Evolutionary conservation across 2,113 vertebrate species (phyloP).

Genomic region (Noturus placidus): DNA sequence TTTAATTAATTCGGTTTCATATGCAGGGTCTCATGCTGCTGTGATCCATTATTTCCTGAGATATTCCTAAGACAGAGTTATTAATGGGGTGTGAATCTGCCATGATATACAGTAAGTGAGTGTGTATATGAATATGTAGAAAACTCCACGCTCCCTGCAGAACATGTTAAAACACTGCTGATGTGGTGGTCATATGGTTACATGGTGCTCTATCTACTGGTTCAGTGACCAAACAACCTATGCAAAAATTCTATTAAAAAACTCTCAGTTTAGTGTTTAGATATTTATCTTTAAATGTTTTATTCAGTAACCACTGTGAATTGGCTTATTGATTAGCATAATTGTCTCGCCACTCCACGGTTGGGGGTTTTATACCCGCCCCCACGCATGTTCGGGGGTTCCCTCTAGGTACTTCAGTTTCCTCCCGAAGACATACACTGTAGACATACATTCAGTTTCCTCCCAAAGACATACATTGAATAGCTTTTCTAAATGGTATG

Average conservation of each 20-base stretch:
- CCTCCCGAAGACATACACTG: too few relatives aligned
- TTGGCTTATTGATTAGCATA: too few relatives aligned
- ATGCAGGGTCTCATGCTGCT: slow-evolving; percentile 5
- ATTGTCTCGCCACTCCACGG: too few relatives aligned
- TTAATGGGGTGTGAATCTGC: slow-evolving; percentile 2
- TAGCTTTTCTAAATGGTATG: too few relatives aligned
- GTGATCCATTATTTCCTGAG: slow-evolving; percentile 2
- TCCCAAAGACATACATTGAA: too few relatives aligned
- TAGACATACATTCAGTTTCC: too few relatives aligned
- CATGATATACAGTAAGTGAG: neutral
- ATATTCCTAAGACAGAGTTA: slow-evolving; percentile 6
- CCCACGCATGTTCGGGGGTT: too few relatives aligned
- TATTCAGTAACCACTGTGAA: neutral
- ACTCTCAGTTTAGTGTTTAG: neutral
- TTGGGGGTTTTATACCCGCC: too few relatives aligned
- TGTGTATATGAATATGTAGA: neutral
- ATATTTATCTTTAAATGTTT: neutral
- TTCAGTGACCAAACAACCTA: neutral
- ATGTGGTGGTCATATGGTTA: neutral
- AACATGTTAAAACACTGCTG: neutral
- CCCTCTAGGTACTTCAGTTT: too few relatives aligned
- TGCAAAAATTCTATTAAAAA: neutral
- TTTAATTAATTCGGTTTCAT: slow-evolving; percentile 22
- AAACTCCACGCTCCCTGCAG: neutral
- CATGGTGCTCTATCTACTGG: neutral